Percentiles rank a stretch among this genome's conserved stretches.
phyloP scores from a whole-genome alignment of 2,113 vertebrate species.

The Sarotherodon lohbergeri region DNA sequence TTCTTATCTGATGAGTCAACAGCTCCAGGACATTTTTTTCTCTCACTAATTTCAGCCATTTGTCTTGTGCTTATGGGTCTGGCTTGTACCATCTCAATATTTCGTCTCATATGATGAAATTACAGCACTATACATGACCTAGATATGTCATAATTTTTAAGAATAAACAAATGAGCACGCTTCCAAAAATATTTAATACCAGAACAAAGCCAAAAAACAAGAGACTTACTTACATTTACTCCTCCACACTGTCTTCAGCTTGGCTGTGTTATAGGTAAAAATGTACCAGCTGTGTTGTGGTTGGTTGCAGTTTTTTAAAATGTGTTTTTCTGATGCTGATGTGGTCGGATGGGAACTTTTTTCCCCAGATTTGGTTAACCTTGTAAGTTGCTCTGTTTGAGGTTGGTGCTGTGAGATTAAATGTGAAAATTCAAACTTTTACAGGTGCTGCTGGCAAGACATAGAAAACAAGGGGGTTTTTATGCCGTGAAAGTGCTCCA shows the following conservation, averaged over 20 bases:
- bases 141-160: not conserved
- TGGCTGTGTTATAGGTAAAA: not conserved
- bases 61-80: not conserved
- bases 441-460: constrained; percentile 75
- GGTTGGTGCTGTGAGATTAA: not conserved
- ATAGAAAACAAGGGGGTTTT: constrained; percentile 58
- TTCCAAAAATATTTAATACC: not conserved
- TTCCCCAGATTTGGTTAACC: not conserved
- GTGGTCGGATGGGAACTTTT: not conserved
- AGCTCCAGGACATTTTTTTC: not conserved
- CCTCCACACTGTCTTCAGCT: not conserved
- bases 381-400: not conserved
- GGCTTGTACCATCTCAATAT: not conserved
- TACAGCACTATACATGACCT: not conserved
- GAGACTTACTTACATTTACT: not conserved
- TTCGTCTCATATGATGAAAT: not conserved
- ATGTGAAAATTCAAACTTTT: not conserved
- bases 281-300: not conserved
- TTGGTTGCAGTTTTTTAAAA: not conserved
- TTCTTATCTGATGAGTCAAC: not conserved
- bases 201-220: not conserved
- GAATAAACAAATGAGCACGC: not conserved
- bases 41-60: not conserved
- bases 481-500: constrained; percentile 76
- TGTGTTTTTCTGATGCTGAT: not conserved